phyloP scores from a whole-genome alignment of 1,140 invertebrate genomes.

The Tetramorium alpestre region DNA sequence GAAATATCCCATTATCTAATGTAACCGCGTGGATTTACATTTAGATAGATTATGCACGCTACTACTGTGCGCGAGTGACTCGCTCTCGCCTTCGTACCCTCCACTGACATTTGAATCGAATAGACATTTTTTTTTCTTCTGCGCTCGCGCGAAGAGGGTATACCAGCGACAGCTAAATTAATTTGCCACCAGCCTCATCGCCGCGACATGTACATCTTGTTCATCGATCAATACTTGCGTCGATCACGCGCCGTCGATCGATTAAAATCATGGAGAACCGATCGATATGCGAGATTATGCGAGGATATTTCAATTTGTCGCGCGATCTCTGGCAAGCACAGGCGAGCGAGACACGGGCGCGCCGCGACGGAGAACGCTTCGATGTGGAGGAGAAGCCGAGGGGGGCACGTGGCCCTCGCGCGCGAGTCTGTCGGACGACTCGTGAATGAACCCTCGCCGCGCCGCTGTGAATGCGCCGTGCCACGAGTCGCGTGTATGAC shows the following conservation, averaged over 20 bases:
- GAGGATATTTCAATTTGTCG: conserved; percentile 54
- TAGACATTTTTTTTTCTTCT: not conserved
- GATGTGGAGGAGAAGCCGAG: conserved; percentile 1
- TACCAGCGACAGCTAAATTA: conserved; percentile 2
- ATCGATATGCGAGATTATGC: conserved; percentile 39
- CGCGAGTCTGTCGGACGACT: conserved; percentile 23
- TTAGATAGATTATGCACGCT: not conserved
- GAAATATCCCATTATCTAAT: not conserved
- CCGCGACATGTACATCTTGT: not conserved
- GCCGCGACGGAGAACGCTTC: not conserved
- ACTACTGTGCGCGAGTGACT: not conserved
- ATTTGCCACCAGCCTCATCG: not conserved
- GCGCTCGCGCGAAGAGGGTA: not conserved
- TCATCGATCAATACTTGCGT: not conserved
- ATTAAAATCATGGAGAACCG: not conserved
- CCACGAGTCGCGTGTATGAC: not conserved
- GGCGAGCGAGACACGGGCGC: not conserved
- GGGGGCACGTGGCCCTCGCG: conserved; percentile 48
- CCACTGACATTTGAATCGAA: not conserved
- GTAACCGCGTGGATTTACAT: not conserved
- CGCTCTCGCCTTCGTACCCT: not conserved
- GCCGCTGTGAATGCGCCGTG: conserved; percentile 30
- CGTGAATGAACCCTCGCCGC: conserved; percentile 57
- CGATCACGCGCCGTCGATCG: not conserved
- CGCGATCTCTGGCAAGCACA: conserved; percentile 10